A percentile compares a stretch with the other conserved stretches of the same genome.
Conservation (phyloP, 2,888 invertebrate genomes). For the Lasiommata megera region DNA sequence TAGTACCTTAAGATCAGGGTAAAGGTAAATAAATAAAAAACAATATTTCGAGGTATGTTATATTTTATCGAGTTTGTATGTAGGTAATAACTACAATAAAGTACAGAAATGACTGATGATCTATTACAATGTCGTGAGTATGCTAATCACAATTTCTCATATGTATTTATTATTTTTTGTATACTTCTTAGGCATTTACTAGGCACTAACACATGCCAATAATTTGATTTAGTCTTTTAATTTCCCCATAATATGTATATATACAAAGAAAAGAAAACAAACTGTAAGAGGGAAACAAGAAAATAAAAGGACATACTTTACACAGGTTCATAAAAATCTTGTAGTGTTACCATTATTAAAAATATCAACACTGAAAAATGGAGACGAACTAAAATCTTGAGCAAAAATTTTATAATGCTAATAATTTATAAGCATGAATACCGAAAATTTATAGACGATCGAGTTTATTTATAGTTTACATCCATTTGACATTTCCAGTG, state of each 20-base stretch:
- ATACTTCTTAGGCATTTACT: constrained; percentile 75
- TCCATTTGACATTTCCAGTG: background rate
- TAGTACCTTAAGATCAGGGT: background rate
- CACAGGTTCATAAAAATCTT: background rate
- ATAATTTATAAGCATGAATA: too few species aligned
- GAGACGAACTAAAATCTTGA: background rate
- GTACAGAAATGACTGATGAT: constrained; percentile 76
- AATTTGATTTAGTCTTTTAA: constrained; percentile 67
- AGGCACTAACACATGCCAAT: constrained; percentile 66
- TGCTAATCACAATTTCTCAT: constrained; percentile 78
- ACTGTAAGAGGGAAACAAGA: background rate
- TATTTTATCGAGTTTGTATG: constrained; percentile 80
- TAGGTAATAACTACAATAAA: constrained; percentile 80
- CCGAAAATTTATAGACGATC: background rate
- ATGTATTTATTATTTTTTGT: constrained; percentile 73
- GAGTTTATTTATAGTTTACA: too few species aligned
- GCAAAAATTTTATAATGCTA: background rate
- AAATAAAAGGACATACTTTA: background rate
- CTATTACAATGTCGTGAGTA: constrained; percentile 70
- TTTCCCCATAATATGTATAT: constrained; percentile 73
- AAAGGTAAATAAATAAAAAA: constrained; percentile 33
- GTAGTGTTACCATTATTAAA: background rate
- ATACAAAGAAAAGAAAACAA: constrained; percentile 48
- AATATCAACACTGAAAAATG: background rate
- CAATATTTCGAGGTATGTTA: constrained; percentile 78